Percentiles rank a stretch among this genome's conserved stretches.
Conservation (phyloP, 2,888 invertebrate genomes). For the Falcaria lacertinaria region DNA sequence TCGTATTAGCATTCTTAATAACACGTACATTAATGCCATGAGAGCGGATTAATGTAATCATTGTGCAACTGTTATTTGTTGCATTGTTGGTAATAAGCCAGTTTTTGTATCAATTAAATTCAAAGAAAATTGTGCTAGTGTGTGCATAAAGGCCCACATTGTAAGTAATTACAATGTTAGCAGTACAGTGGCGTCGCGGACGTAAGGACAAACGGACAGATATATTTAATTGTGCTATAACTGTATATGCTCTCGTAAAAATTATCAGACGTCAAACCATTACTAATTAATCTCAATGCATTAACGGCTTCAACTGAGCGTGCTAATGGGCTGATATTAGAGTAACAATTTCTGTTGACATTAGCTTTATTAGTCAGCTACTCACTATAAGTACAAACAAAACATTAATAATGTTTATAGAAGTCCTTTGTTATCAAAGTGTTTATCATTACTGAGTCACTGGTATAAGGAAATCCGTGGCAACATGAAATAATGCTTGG, state of each 20-base stretch:
- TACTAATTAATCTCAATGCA: neutral
- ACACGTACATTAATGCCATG: constrained; percentile 1
- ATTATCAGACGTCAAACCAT: neutral
- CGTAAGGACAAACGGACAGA: no score
- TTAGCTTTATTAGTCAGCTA: neutral
- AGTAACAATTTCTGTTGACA: neutral
- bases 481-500: neutral
- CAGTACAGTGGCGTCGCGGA: no score
- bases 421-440: neutral
- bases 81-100: neutral
- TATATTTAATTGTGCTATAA: no score
- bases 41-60: constrained; percentile 10
- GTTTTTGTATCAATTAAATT: neutral
- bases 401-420: neutral
- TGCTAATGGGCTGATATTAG: neutral
- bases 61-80: constrained; percentile 6
- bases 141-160: neutral
- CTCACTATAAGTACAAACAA: neutral
- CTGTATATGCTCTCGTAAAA: neutral
- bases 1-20: constrained; percentile 20
- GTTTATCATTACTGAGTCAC: neutral
- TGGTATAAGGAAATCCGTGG: neutral
- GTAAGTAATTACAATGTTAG: neutral
- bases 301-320: neutral
- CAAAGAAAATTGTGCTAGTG: neutral